Evolutionary conservation across 2,888 invertebrate species (phyloP), one percentile per base, ranked within the genome.

Genomic region (Bedellia somnulentella): DNA sequence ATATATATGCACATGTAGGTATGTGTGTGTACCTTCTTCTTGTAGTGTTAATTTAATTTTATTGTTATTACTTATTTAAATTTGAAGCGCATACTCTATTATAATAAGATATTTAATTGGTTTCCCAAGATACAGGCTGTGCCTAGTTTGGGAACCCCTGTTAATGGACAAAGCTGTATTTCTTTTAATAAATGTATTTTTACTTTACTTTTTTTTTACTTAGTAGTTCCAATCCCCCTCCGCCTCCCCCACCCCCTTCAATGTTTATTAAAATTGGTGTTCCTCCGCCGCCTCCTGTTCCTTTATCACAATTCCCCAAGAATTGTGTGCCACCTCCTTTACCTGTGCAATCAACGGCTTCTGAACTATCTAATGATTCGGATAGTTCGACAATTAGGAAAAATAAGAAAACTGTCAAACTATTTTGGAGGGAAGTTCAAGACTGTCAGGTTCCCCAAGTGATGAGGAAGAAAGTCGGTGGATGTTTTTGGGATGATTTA

Each of bases 391-490:
- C 82, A 1, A 79, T 83, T 23, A 88, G 85, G 56, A 93, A 93
- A 56, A 93, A 87, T 52, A 96, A 96, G 68, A 94, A 97, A 59
- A 98, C 98, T 14, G 90, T 99, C 9, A 96, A 96, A 64, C 76
- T 99, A 30, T 99, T 99, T 62, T 99, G 99, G 99, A 91, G 91
- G 53, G 95, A 98, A 64, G 89, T 93, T 5, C 82, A 89, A 42
- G 92, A 91, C 40, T 85, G 86, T 50, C 84, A 85, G 1, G 47
- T 53, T n/a, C 62, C 67, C 3, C 52, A 68, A 17, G 46, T 68
- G 32, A 58, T 76, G 23, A 68, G 75, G 9, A 70, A 85, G 18
- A 83, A 83, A 37, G 71, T 86, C 27, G 76, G 78, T 39, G 81
- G 86, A 30, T 86, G 86, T 47, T 89, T 97, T 52, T 97, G 97